A percentile compares a stretch with the other conserved stretches of the same genome.
Evolutionary conservation across 2,888 invertebrate species (phyloP).

Genomic region (Spodoptera exigua): DNA sequence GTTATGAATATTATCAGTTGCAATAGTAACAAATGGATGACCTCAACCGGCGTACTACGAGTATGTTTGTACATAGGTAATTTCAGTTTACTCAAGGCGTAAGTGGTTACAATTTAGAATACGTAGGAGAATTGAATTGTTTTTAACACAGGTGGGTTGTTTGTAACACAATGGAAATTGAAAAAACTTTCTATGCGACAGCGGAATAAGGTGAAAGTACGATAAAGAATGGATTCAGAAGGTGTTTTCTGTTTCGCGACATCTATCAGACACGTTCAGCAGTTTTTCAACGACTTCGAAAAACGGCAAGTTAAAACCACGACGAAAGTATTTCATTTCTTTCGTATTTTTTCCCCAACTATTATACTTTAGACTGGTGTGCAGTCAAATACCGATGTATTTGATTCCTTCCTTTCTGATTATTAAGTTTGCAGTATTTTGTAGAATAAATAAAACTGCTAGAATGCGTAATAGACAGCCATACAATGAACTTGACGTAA

Average conservation of each 20-base stretch:
- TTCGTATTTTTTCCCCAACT: not conserved
- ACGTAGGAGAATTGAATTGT: slow-evolving; percentile 14
- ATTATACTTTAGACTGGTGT: not conserved
- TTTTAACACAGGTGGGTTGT: slow-evolving; percentile 14
- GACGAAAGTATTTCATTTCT: slow-evolving; percentile 11
- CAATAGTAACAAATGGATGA: slow-evolving; percentile 20
- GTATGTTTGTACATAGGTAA: slow-evolving; percentile 23
- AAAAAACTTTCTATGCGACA: slow-evolving; percentile 46
- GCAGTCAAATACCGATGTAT: too few relatives aligned
- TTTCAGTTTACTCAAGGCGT: too few relatives aligned
- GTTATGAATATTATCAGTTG: not conserved
- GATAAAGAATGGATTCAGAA: slow-evolving; percentile 51
- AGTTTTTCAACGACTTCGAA: slow-evolving; percentile 54
- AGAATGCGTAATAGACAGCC: slow-evolving; percentile 3
- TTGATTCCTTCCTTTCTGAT: too few relatives aligned
- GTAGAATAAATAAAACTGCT: not conserved
- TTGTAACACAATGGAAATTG: too few relatives aligned
- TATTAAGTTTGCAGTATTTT: not conserved
- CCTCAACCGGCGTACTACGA: slow-evolving; percentile 23
- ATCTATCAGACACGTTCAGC: slow-evolving; percentile 31
- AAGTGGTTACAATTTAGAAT: not conserved
- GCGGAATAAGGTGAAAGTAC: slow-evolving; percentile 65
- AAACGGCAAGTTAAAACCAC: slow-evolving; percentile 61
- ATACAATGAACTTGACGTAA: slow-evolving; percentile 23
- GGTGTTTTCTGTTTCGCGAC: slow-evolving; percentile 47